Evolutionary conservation across 2,888 invertebrate species (phyloP), one percentile per base, ranked within the genome.

Genomic region (Eupithecia pulchellata): DNA sequence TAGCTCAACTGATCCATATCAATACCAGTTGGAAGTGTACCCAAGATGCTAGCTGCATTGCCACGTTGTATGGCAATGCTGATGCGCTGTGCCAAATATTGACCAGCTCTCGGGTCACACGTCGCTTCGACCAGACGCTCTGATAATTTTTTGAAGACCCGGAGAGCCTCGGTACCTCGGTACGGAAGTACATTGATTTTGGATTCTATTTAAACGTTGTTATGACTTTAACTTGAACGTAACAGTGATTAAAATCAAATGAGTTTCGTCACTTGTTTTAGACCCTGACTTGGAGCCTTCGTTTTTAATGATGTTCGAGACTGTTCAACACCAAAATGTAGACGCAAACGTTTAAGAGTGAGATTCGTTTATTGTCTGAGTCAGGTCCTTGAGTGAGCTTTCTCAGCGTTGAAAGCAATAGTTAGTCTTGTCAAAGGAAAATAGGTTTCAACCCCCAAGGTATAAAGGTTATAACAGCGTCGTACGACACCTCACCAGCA

Each of bases 101-200:
- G n/a, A n/a, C n/a, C n/a, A n/a, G n/a, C n/a, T n/a, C n/a, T n/a
- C n/a, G n/a, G n/a, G n/a, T n/a, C n/a, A n/a, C n/a, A n/a, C n/a
- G n/a, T n/a, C n/a, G n/a, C n/a, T n/a, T n/a, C n/a, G n/a, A n/a
- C n/a, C n/a, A n/a, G n/a, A n/a, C n/a, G n/a, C n/a, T n/a, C n/a
- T n/a, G n/a, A n/a, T n/a, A n/a, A n/a, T n/a, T n/a, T n/a, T n/a
- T n/a, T n/a, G n/a, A n/a, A n/a, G n/a, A n/a, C n/a, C n/a, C n/a
- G n/a, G n/a, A n/a, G n/a, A n/a, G n/a, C n/a, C n/a, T n/a, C n/a
- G n/a, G n/a, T n/a, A n/a, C n/a, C n/a, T n/a, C n/a, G n/a, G n/a
- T n/a, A n/a, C n/a, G 30, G 32, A 20, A 39, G 62, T 42, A 42
- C 30, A 42, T 42, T 63, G 63, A 32, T 61, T 61, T 13, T 13